Evolutionary conservation across 2,888 invertebrate genomes (phyloP).

Genomic region (Lypha dubia): DNA sequence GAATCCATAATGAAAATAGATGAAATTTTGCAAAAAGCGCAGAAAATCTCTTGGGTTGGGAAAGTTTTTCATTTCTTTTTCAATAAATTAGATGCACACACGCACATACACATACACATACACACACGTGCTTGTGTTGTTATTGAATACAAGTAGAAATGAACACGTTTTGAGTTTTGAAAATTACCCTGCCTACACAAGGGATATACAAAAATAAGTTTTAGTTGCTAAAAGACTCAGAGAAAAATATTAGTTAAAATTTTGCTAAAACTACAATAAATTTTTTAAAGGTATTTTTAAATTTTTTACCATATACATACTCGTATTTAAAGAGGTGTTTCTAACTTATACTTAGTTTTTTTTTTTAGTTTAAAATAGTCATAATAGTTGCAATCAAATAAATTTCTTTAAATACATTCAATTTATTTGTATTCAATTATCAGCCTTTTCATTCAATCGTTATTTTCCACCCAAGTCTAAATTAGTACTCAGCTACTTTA

Average conservation of each 20-base stretch:
- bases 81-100: slow-evolving; percentile 47
- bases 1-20: slow-evolving; percentile 39
- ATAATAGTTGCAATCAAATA: background rate
- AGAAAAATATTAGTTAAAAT: background rate
- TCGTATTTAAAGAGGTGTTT: too few species aligned
- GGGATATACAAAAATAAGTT: background rate
- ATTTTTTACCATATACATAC: too few species aligned
- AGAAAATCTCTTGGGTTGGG: slow-evolving; percentile 38
- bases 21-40: background rate
- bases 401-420: background rate
- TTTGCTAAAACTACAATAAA: background rate
- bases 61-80: slow-evolving; percentile 30
- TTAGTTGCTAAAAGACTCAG: background rate
- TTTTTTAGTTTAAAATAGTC: too few species aligned
- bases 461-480: background rate
- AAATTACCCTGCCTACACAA: slow-evolving; percentile 43
- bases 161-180: background rate
- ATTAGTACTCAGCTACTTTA: background rate
- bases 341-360: background rate
- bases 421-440: background rate
- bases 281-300: too few species aligned
- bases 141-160: slow-evolving; percentile 30
- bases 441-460: background rate
- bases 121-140: slow-evolving; percentile 36
- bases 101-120: slow-evolving; percentile 35